A percentile compares a stretch with the other conserved stretches of the same genome.
phyloP scores from a whole-genome alignment of 1,140 invertebrate genomes.

The Bicyclus anynana region DNA sequence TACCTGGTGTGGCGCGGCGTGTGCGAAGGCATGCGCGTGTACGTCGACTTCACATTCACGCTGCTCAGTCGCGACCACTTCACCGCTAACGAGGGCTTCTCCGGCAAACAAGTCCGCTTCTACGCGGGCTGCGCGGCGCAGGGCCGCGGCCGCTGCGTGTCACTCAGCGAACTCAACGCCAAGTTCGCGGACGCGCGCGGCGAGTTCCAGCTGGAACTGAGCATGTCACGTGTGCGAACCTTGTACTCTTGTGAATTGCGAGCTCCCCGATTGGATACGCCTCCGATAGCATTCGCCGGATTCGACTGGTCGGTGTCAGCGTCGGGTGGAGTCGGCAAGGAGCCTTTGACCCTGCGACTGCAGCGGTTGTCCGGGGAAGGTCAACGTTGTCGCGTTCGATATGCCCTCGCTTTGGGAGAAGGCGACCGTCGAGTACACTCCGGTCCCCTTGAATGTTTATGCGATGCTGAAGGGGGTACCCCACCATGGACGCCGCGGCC shows the following conservation, averaged over 20 bases:
- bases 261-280: slow-evolving; percentile 75
- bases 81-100: slow-evolving; percentile 89
- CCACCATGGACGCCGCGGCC: slow-evolving; percentile 85
- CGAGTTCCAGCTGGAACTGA: slow-evolving; percentile 90
- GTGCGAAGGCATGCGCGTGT: slow-evolving; percentile 85
- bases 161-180: slow-evolving; percentile 85
- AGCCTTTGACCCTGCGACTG: slow-evolving; percentile 80
- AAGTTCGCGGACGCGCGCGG: slow-evolving; percentile 90
- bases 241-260: slow-evolving; percentile 86
- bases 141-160: slow-evolving; percentile 88
- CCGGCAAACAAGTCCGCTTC: slow-evolving; percentile 86
- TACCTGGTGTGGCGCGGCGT: slow-evolving; percentile 89
- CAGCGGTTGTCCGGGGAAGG: slow-evolving; percentile 89
- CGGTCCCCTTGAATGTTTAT: slow-evolving; percentile 86
- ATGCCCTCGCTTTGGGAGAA: slow-evolving; percentile 85
- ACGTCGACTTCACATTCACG: slow-evolving; percentile 91
- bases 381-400: slow-evolving; percentile 87
- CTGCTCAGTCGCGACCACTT: slow-evolving; percentile 92
- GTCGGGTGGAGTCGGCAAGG: slow-evolving; percentile 80
- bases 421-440: slow-evolving; percentile 86
- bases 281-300: slow-evolving; percentile 76
- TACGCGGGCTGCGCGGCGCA: slow-evolving; percentile 85
- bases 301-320: slow-evolving; percentile 92
- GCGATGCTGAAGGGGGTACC: slow-evolving; percentile 85
- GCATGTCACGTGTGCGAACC: slow-evolving; percentile 87